phyloP scores from a whole-genome alignment of 2,113 vertebrate species.

The Cairina moschata region DNA sequence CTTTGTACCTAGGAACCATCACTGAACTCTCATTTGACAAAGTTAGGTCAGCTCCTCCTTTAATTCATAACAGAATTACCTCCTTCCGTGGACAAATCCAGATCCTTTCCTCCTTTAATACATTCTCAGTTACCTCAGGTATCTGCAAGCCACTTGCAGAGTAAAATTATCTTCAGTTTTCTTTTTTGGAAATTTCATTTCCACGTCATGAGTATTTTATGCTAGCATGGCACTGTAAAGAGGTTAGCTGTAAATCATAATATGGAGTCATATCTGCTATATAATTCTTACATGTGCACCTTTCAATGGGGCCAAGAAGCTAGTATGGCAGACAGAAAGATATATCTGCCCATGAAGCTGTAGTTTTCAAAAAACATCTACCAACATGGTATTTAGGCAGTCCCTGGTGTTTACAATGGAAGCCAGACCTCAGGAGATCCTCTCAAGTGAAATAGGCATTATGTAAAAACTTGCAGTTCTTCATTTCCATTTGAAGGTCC shows the following conservation, averaged over 20 bases:
- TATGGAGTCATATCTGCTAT: background rate
- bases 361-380: background rate
- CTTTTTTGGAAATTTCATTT: no score
- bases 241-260: background rate
- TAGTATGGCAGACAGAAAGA: background rate
- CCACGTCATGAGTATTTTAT: background rate
- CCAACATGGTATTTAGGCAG: accelerated
- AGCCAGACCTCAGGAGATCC: background rate
- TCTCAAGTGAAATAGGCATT: background rate
- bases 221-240: background rate
- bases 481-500: background rate
- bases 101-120: background rate
- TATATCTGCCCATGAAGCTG: background rate
- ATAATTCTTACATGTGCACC: background rate
- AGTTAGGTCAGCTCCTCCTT: background rate
- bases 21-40: background rate
- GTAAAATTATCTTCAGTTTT: background rate
- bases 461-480: background rate
- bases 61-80: background rate
- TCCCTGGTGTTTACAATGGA: background rate
- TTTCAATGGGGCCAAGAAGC: background rate
- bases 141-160: background rate
- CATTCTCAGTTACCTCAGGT: background rate
- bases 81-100: background rate
- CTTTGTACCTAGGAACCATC: background rate